A percentile compares a stretch with the other conserved stretches of the same genome.
phyloP scores from a whole-genome alignment of 2,113 vertebrate genomes.

The Urocynchramus pylzowi region DNA sequence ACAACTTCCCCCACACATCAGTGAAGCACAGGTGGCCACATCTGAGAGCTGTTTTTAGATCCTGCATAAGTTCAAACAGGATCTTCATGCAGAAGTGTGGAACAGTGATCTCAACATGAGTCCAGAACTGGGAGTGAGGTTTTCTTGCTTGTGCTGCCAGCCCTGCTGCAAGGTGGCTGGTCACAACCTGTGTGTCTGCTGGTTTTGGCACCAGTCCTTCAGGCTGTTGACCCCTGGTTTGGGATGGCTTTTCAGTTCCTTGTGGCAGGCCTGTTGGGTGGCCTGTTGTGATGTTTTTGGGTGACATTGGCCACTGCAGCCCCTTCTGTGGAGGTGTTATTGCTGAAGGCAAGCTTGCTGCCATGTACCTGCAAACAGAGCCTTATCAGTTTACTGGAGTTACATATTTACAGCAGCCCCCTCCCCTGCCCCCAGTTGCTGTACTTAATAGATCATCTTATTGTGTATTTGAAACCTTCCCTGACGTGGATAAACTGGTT shows the following conservation, averaged over 20 bases:
- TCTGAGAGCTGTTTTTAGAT: neutral
- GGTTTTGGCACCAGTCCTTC: neutral
- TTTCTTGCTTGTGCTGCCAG: neutral
- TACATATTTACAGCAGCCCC: neutral
- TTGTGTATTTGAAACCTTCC: neutral
- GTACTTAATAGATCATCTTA: neutral
- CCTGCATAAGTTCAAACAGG: neutral
- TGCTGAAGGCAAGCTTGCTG: neutral
- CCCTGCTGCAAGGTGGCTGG: neutral
- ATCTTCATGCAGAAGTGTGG: neutral
- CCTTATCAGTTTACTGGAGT: neutral
- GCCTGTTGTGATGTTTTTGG: neutral
- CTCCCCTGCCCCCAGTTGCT: neutral
- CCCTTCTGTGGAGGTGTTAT: fast-evolving
- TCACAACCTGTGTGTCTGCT: neutral
- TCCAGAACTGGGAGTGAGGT: neutral
- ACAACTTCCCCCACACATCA: neutral
- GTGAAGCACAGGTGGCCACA: neutral
- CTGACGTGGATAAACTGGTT: neutral
- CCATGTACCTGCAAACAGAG: neutral
- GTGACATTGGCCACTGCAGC: fast-evolving
- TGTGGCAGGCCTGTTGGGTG: neutral
- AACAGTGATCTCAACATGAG: neutral
- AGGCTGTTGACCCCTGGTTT: neutral
- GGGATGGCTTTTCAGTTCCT: neutral